Conservation (phyloP, 2,888 invertebrate genomes). For the Nymphalis c-album region DNA sequence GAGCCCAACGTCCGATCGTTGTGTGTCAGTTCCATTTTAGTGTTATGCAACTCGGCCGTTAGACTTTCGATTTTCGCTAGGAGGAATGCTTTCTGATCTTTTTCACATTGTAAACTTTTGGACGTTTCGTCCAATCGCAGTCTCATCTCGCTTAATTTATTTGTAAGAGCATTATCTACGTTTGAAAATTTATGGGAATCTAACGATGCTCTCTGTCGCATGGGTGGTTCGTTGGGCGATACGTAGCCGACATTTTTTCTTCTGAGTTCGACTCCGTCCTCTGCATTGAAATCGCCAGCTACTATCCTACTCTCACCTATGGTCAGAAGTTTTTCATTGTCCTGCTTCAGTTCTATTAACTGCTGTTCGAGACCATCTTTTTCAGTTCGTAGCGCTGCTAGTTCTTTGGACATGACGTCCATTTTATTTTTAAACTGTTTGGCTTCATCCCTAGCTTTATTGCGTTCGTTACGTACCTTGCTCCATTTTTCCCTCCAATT, state of each 20-base stretch:
- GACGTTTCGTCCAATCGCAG: conserved; percentile 66
- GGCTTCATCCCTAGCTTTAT: conserved; percentile 94
- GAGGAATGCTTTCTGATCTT: conserved; percentile 71
- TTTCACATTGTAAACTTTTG: conserved; percentile 68
- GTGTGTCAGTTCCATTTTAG: conserved; percentile 66
- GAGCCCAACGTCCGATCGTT: conserved; percentile 72
- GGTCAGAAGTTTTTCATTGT: conserved; percentile 88
- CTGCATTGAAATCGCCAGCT: conserved; percentile 62
- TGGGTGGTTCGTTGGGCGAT: conserved; percentile 62
- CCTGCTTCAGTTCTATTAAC: conserved; percentile 88
- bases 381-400: conserved; percentile 87
- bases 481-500: conserved; percentile 99
- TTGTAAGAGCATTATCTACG: conserved; percentile 69
- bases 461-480: conserved; percentile 94
- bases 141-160: conserved; percentile 67
- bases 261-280: conserved; percentile 71
- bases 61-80: conserved; percentile 66
- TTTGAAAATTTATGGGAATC: conserved; percentile 75
- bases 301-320: conserved; percentile 73
- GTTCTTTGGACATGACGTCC: conserved; percentile 89
- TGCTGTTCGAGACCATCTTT: conserved; percentile 89
- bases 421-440: conserved; percentile 90
- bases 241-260: conserved; percentile 61
- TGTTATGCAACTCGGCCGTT: conserved; percentile 66
- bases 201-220: conserved; percentile 67